Evolutionary conservation across 2,888 invertebrate species (phyloP).

Genomic region (Chloromyia formosa): DNA sequence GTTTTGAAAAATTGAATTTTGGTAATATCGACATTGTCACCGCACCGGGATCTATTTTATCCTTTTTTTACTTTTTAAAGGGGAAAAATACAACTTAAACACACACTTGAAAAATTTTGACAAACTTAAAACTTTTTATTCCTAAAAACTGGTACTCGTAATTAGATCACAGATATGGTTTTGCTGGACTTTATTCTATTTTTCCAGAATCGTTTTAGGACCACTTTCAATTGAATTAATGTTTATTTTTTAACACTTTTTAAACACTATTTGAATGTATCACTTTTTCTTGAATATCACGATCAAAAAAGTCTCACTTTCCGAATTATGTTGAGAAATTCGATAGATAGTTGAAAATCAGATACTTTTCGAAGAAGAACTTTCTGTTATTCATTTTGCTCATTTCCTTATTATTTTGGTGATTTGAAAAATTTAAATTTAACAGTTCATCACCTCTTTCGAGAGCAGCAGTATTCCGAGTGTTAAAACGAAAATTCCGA

Average conservation of each 20-base stretch:
- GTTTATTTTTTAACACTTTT: too few species aligned
- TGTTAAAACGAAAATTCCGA: too few species aligned
- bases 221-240: background rate
- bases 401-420: background rate
- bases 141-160: background rate
- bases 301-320: too few species aligned
- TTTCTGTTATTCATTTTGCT: slow-evolving; percentile 51
- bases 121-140: background rate
- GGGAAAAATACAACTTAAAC: too few species aligned
- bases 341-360: slow-evolving; percentile 51
- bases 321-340: slow-evolving; percentile 50
- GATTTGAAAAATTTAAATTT: too few species aligned
- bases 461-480: background rate
- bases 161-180: slow-evolving; percentile 11
- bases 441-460: too few species aligned
- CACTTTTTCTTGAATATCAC: background rate
- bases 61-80: background rate
- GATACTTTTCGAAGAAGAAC: slow-evolving; percentile 51
- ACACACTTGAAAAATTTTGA: too few species aligned
- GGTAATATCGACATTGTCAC: slow-evolving; percentile 63
- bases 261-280: too few species aligned
- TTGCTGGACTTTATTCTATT: too few species aligned
- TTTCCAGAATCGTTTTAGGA: background rate
- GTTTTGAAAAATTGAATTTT: slow-evolving; percentile 71
- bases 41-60: background rate